Evolutionary conservation across 2,113 vertebrate species (phyloP).

Genomic region (Panthera uncia): DNA sequence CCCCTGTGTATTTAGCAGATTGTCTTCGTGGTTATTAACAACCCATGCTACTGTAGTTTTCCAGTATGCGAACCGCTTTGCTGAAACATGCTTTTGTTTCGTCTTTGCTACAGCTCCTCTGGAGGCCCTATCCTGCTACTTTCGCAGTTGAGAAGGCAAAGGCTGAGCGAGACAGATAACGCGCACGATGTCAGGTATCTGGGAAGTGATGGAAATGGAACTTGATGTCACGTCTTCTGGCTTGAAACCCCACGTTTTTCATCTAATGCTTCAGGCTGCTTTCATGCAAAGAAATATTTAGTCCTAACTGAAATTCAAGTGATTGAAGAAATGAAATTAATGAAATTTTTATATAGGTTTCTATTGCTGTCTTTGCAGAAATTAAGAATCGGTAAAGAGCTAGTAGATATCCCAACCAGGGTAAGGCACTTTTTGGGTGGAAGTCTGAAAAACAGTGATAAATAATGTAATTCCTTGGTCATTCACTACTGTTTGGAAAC

Average conservation of each 20-base stretch:
- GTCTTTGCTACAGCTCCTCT: not conserved
- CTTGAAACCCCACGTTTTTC: not conserved
- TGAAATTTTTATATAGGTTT: slow-evolving; percentile 33
- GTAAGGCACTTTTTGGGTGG: slow-evolving; percentile 50
- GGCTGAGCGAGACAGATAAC: not conserved
- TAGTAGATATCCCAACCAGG: not conserved
- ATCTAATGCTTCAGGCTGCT: slow-evolving; percentile 18
- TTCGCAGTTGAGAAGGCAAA: slow-evolving; percentile 35
- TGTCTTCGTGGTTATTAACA: not conserved
- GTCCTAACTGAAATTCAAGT: slow-evolving; percentile 55
- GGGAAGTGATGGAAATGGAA: not conserved
- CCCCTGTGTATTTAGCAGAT: slow-evolving; percentile 6
- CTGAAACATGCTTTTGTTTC: not conserved
- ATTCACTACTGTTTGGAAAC: slow-evolving; percentile 51
- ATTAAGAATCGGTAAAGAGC: slow-evolving; percentile 33
- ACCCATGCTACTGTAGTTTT: not conserved
- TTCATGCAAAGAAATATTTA: slow-evolving; percentile 50
- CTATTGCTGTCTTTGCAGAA: slow-evolving; percentile 38
- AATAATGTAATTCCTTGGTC: slow-evolving; percentile 41
- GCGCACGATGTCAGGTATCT: slow-evolving; percentile 2
- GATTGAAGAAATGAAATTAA: slow-evolving; percentile 40
- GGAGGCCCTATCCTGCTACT: not conserved
- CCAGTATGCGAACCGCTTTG: not conserved
- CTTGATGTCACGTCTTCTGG: not conserved
- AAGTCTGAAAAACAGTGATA: slow-evolving; percentile 56